These are phyloP conservation scores for Monoplex corrugatus DNA, from an alignment of 2,888 invertebrate species.

Conservation along the genomic window DNA sequence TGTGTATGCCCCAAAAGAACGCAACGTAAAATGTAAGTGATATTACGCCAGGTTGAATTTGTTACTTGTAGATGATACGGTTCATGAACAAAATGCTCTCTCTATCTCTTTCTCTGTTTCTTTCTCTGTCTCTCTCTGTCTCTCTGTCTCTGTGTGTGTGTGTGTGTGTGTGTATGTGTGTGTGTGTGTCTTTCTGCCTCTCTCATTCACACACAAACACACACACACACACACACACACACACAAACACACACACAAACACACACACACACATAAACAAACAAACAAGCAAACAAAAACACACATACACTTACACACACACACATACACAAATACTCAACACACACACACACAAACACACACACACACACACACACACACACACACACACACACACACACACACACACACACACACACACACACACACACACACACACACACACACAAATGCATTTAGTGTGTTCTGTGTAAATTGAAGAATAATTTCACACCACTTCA, in stretches of 20 bases:
- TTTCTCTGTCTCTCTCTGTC: background rate
- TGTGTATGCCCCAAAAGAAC: too few species aligned
- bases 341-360: background rate
- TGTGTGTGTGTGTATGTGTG: background rate
- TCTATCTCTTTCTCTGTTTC: too few species aligned
- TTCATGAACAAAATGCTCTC: too few species aligned
- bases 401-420: background rate
- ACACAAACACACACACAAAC: background rate
- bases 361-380: background rate
- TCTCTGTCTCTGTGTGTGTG: background rate
- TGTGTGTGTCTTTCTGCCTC: background rate
- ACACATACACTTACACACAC: constrained; percentile 6
- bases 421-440: constrained; percentile 16
- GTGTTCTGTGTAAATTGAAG: too few species aligned
- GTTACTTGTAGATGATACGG: too few species aligned
- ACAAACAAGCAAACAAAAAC: background rate
- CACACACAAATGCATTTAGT: background rate
- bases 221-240: background rate
- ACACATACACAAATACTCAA: background rate
- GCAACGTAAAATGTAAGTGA: too few species aligned
- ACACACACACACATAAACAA: background rate
- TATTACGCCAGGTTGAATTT: too few species aligned
- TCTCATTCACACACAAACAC: background rate
- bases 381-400: background rate
- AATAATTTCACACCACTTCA: too few species aligned